These are phyloP conservation scores for Kradibia gibbosae DNA, from an alignment of 1,140 invertebrate genomes.

Conservation along the genomic window DNA sequence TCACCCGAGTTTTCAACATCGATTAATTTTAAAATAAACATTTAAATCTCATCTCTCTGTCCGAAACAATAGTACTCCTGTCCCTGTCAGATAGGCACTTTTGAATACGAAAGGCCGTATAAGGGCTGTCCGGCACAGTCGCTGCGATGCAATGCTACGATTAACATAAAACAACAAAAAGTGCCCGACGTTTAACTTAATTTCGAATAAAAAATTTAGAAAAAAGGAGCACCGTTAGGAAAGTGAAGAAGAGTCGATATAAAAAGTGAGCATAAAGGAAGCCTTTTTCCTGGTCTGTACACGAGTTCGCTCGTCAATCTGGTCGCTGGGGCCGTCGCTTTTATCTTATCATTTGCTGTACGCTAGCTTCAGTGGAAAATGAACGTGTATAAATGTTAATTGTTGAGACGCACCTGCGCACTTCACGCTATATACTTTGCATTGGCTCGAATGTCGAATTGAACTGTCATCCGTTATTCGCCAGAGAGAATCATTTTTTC, in stretches of 20 bases:
- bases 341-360: conserved; percentile 41
- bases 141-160: conserved; percentile 55
- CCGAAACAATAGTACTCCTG: neutral
- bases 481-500: neutral
- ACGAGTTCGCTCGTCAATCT: neutral
- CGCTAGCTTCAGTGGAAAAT: neutral
- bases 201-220: conserved; percentile 14
- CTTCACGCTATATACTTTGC: neutral
- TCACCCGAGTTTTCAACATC: too few relatives aligned
- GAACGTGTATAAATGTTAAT: neutral
- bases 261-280: conserved; percentile 23
- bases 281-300: conserved; percentile 9
- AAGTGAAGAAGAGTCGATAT: neutral
- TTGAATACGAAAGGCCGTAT: conserved; percentile 50
- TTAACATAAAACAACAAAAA: conserved; percentile 55
- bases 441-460: neutral
- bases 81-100: conserved; percentile 52
- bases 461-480: neutral
- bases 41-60: too few relatives aligned
- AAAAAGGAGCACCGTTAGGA: neutral
- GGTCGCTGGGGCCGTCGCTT: neutral
- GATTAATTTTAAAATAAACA: conserved; percentile 59
- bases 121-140: conserved; percentile 60
- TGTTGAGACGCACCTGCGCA: conserved; percentile 5
- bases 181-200: conserved; percentile 29